Base-by-base conservation (phyloP, 1,140 invertebrate genomes). In the Oscheius sp. region DNA sequence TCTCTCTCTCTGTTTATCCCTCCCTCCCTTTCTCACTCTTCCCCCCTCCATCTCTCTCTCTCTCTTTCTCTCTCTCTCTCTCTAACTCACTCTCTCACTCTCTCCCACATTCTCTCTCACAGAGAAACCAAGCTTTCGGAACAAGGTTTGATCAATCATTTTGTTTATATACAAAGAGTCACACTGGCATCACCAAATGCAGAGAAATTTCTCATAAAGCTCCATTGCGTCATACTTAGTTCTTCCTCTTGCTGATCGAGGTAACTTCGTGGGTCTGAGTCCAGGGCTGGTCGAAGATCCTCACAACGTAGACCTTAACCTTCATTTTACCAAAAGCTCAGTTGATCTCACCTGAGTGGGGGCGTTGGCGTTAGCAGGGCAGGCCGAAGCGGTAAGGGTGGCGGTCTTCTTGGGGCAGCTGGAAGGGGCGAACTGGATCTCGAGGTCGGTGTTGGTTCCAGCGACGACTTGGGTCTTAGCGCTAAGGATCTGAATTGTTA, bases 391-490 rank as follows among this genome's bases (percentile, higher is more conserved):
- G 23, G 7, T 55, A 4, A 55, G 4, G 15, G n/a, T n/a, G n/a
- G 7, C 23, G 49, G 49, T 23, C 15, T 55, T 26, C 49, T 55
- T 55, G 7, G 7, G 7, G 28, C 49, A 55, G 49, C 4, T 13
- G 49, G 49, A 55, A 7, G 15, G 7, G 7, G 15, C 49, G 23
- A 55, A 55, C 23, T 55, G 7, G 23, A 55, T 23, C 4, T 13
- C 7, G 7, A 55, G 49, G 7, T 55, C 49, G 49, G 7, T 13
- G 28, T 55, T 55, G 4, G 4, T 15, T 55, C 49, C 49, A 26
- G 49, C 49, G 7, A 55, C 49, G 23, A 55, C 49, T 55, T 55
- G 49, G 7, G 49, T 55, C 49, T 55, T 55, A 13, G 49, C 49
- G 7, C 15, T 20, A 7, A 55, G 49, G 23, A 55, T 26, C 23